Base-by-base conservation (phyloP, 2,888 invertebrate genomes). In the Buathra laborator region DNA sequence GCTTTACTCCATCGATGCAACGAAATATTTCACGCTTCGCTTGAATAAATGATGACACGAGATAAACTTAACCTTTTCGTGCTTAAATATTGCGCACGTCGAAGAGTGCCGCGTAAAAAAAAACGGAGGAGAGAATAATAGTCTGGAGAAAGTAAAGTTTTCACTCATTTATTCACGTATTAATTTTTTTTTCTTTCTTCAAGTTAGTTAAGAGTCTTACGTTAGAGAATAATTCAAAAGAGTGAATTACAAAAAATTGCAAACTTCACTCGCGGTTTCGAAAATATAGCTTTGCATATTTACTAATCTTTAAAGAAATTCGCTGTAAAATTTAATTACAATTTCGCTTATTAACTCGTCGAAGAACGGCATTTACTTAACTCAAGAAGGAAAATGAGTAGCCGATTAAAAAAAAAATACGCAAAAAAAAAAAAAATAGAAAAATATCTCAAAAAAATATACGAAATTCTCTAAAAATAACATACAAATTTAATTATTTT, bases 21-120 rank as follows among this genome's bases (percentile, higher is more conserved):
- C 67, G 82, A 85, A 82, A 82, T 80, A 82, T 85, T 82, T 85
- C 85, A 76, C 59, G 71, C 56, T 76, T 19, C 71, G 9, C 70
- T 62, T 85, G 79, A 82, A 85, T 85, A 85, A 85, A 80, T 76
- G 79, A 85, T 85, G 66, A 48, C 32, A 59, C 71, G 59, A 75
- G 82, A 80, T 85, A 85, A 82, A 85, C 85, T 85, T 75, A 76
- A 85, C 85, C 85, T 82, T 51, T 56, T 51, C 67, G 71, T 66
- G 71, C 46, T 85, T 85, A 85, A 85, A 85, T 85, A 85, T 85
- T 80, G 71, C 82, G 76, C 71, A 71, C 75, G 59, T 79, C 67
- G 82, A 67, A 85, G 59, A 32, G 44, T 70, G 70, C 53, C 80
- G 76, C 62, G 32, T 16, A 48, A 75, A 79, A 19, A 44, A 44